phyloP scores from a whole-genome alignment of 2,888 invertebrate species.

The Sarcophaga carnaria region DNA sequence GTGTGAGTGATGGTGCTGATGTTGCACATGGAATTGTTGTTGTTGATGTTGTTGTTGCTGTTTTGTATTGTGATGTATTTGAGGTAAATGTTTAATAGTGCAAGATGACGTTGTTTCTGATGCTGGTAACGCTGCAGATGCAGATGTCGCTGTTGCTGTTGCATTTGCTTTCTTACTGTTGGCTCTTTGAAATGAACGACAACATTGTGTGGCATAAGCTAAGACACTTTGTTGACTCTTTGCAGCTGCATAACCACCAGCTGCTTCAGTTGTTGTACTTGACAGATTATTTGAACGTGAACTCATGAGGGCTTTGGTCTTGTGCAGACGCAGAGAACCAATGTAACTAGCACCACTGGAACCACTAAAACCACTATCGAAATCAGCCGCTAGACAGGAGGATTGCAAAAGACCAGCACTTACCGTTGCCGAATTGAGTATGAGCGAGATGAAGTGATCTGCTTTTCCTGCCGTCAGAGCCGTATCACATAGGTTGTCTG shows the following conservation, averaged over 20 bases:
- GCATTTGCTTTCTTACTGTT: conserved; percentile 34
- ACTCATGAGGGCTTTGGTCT: conserved; percentile 50
- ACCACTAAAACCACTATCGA: no score
- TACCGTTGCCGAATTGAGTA: conserved; percentile 26
- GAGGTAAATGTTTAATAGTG: conserved; percentile 62
- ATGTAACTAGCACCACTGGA: no score
- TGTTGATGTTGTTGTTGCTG: conserved; percentile 25
- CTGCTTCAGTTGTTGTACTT: conserved; percentile 27
- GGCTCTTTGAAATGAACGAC: conserved; percentile 79
- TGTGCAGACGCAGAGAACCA: no score
- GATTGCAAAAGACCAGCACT: no score
- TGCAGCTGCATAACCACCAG: conserved; percentile 35
- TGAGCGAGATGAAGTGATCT: conserved; percentile 84
- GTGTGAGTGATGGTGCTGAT: not conserved
- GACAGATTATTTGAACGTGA: conserved; percentile 75
- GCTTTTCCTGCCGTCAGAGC: conserved; percentile 81
- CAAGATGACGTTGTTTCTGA: conserved; percentile 36
- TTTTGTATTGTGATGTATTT: conserved; percentile 70
- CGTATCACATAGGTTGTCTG: conserved; percentile 86
- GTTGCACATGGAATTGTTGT: no score
- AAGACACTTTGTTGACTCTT: conserved; percentile 71
- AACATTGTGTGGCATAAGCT: conserved; percentile 77
- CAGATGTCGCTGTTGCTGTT: no score
- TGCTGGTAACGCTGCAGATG: no score
- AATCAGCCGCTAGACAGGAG: no score